Evolutionary conservation across 2,113 vertebrate genomes (phyloP).

Genomic region (Notiomystis cincta): DNA sequence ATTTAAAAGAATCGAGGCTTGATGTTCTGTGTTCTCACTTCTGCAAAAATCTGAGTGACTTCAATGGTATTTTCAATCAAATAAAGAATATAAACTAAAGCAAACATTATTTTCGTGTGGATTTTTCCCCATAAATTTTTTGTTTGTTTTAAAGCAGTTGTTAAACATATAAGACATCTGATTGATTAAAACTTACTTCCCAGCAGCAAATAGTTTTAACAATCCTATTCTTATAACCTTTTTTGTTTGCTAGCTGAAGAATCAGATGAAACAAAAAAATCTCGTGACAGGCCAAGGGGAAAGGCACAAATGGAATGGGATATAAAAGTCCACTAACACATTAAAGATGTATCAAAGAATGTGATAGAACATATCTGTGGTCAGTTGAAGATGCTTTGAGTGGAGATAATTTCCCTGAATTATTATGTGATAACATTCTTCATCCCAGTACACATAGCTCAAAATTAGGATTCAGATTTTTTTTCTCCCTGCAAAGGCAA

Average conservation of each 20-base stretch:
- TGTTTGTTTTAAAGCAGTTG: background rate
- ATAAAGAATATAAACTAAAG: background rate
- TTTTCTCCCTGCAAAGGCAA: background rate
- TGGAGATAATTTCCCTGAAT: conserved; percentile 42
- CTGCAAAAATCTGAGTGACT: background rate
- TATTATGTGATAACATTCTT: conserved; percentile 42
- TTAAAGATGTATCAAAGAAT: conserved; percentile 33
- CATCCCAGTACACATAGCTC: background rate
- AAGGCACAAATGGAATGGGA: conserved; percentile 19
- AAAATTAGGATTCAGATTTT: background rate
- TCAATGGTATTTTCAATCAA: background rate
- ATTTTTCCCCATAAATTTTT: background rate
- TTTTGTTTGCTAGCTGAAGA: background rate
- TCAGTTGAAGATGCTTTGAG: conserved; percentile 41
- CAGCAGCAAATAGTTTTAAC: background rate
- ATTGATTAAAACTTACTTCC: background rate
- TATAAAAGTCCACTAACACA: conserved; percentile 18
- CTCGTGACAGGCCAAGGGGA: background rate
- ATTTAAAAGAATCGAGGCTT: background rate
- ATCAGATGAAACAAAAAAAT: background rate
- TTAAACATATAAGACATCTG: background rate
- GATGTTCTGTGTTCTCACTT: background rate
- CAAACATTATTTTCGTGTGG: background rate
- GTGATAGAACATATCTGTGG: conserved; percentile 31
- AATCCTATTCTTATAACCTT: background rate